Conservation (phyloP, 2,113 vertebrate species). For the Onychostoma macrolepis region DNA sequence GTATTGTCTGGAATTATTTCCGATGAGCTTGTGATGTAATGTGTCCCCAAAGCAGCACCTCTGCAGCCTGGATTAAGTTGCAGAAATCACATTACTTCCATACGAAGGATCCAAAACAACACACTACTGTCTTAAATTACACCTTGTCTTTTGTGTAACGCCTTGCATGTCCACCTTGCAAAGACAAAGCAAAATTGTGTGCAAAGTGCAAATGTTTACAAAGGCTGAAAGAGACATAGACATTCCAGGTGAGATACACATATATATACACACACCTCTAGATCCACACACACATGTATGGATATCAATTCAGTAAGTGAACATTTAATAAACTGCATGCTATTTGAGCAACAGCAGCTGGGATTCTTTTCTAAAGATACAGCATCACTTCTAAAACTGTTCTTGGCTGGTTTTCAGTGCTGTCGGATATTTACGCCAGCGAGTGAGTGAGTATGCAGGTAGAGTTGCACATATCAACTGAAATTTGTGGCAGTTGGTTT, state of each 20-base stretch:
- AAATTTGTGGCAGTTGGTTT: background rate
- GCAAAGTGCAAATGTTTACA: slow-evolving; percentile 17
- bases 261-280: too few relatives aligned
- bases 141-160: background rate
- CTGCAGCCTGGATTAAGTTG: background rate
- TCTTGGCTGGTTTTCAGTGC: background rate
- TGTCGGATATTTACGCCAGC: slow-evolving; percentile 31
- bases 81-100: background rate
- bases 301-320: background rate
- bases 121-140: slow-evolving; percentile 1
- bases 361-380: slow-evolving; percentile 2
- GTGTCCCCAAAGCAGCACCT: background rate
- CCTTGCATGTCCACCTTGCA: background rate
- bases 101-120: slow-evolving; percentile 20
- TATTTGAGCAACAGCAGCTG: slow-evolving; percentile 44
- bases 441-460: background rate
- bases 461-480: background rate
- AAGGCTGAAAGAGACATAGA: background rate
- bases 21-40: background rate
- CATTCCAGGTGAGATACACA: background rate
- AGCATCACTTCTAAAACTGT: slow-evolving; percentile 12
- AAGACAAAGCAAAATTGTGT: background rate
- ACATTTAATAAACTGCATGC: background rate
- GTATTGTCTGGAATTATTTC: background rate
- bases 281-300: too few relatives aligned